A percentile compares a stretch with the other conserved stretches of the same genome.
Conservation (phyloP, 2,113 vertebrate genomes). For the Barnardius zonarius region DNA sequence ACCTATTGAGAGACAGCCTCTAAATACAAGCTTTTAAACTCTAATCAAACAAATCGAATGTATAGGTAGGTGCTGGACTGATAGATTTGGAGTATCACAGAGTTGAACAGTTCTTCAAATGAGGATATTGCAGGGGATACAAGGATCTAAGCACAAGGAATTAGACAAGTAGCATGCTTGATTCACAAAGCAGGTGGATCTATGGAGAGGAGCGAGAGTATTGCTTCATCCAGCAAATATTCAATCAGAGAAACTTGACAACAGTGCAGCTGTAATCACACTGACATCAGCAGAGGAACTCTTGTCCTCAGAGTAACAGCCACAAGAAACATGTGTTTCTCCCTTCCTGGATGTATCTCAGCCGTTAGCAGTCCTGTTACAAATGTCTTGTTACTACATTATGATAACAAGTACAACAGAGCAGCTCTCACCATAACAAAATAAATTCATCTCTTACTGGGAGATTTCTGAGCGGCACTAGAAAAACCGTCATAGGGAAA, state of each 20-base stretch:
- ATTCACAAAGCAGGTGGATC: constrained; percentile 1
- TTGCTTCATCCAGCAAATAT: constrained; percentile 31
- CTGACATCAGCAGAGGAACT: constrained; percentile 1
- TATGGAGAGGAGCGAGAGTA: background rate
- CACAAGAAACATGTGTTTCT: background rate
- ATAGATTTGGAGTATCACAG: background rate
- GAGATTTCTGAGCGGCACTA: background rate
- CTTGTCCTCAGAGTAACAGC: background rate
- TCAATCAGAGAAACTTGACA: background rate
- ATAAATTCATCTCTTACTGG: background rate
- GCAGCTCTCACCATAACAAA: background rate
- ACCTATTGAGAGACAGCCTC: background rate
- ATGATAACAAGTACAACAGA: background rate
- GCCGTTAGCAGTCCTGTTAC: background rate
- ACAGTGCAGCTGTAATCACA: background rate
- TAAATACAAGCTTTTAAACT: background rate
- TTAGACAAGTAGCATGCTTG: background rate
- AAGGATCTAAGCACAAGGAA: background rate
- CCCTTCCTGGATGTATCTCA: background rate
- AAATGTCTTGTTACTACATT: background rate
- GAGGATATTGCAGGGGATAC: background rate
- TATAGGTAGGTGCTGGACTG: background rate
- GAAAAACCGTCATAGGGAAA: background rate
- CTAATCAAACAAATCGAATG: background rate
- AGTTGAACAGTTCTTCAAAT: background rate